Conservation (phyloP, 2,113 vertebrate species). For the Elephantulus edwardii region DNA sequence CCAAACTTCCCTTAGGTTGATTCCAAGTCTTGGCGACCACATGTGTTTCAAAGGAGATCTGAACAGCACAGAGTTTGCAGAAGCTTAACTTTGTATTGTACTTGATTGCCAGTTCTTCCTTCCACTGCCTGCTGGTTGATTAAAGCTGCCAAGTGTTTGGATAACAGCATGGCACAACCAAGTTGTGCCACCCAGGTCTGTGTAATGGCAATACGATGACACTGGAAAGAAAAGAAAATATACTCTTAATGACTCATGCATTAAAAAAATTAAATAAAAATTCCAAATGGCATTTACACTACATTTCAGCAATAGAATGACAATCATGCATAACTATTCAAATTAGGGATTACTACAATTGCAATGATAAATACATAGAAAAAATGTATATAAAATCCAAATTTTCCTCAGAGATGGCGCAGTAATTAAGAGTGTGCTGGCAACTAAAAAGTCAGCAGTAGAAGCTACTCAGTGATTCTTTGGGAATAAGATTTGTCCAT, state of each 20-base stretch:
- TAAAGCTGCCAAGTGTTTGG: not conserved
- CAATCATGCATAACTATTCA: constrained; percentile 17
- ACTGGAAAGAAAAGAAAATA: constrained; percentile 24
- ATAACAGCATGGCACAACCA: not conserved
- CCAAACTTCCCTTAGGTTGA: not conserved
- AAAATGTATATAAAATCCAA: not conserved
- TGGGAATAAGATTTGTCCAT: not conserved
- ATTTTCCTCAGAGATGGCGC: not conserved
- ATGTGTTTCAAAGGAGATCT: not conserved
- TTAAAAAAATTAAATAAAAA: not conserved
- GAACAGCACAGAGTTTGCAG: not conserved
- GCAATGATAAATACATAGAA: not conserved
- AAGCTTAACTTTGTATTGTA: not conserved
- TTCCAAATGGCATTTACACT: not conserved
- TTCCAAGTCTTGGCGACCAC: not conserved
- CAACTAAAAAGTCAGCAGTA: not conserved
- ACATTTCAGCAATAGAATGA: constrained; percentile 12
- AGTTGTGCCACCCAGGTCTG: not conserved
- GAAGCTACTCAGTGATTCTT: not conserved
- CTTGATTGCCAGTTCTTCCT: not conserved
- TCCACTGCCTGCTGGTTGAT: not conserved
- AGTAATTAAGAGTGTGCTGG: not conserved
- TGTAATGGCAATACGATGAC: not conserved
- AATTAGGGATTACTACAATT: not conserved
- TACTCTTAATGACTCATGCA: not conserved